Base-by-base conservation (phyloP, 2,888 invertebrate species). In the Molorchus minor region DNA sequence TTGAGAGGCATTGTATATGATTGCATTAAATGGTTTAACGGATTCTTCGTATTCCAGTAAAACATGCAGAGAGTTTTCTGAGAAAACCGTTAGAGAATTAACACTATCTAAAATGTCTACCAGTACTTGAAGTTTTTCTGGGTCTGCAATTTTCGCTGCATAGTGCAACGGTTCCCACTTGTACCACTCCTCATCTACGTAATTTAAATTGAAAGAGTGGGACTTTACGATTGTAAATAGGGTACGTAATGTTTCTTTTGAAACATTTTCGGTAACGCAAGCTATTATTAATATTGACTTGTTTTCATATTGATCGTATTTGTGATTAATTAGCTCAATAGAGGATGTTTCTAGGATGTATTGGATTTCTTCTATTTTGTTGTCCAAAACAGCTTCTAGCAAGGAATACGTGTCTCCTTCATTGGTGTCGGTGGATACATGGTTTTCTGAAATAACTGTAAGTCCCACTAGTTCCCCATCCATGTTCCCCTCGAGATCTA, bases 101-200 rank as follows among this genome's bases (percentile, higher is more conserved):
- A 47, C 56, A 36, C 52, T 44, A 5, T 51, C 43, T 3, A 56
- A 4, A 10, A 56, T 45, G 0, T 61, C 46, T 13, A 65, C 29
- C 3, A 70, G 54, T 1, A 54, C 53, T 25, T 55, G 16, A 2
- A 73, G 59, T 51, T 69, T 71, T 25, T 52, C 52, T 1, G 54
- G 38, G 47, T 71, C 43, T 4, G 64, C 60, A 10, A 54, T 35
- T 36, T 62, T 60, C 2, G 71, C 66, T 4, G 67, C 62, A 54
- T 69, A 68, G 44, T 73, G 73, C 1, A 73, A 51, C 2, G 71
- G 67, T 47, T 70, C 71, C 71, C 71, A 73, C 15, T 69, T 68
- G 46, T 65, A 71, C 64, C 67, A 68, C 3, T 41, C 36, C 8
- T 62, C 56, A 41, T 71, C 65, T 12, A 58, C 38, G 16, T 55